Percentiles rank a stretch among this genome's conserved stretches.
phyloP scores from a whole-genome alignment of 2,888 invertebrate genomes.

The Lymantria monacha region DNA sequence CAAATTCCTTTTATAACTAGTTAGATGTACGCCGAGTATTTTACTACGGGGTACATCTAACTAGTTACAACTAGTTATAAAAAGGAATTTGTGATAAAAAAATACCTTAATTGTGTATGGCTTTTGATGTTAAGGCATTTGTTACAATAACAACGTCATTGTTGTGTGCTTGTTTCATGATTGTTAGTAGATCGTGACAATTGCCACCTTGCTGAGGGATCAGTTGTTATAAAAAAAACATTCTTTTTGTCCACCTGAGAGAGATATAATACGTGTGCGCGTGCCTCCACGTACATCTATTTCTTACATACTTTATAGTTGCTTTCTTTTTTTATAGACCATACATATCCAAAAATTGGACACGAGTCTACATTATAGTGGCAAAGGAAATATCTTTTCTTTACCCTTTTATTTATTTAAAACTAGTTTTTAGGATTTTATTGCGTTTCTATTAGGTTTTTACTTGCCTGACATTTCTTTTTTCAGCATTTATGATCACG shows the following conservation, averaged over 20 bases:
- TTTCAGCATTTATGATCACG: no score
- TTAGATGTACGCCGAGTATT: no score
- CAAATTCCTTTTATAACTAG: no score
- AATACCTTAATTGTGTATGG: conserved; percentile 22
- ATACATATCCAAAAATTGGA: no score
- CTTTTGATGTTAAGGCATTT: conserved; percentile 34
- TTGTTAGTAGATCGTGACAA: conserved; percentile 53
- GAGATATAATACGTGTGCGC: conserved; percentile 48
- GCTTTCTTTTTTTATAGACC: no score
- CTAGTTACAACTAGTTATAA: conserved; percentile 25
- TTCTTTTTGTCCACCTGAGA: conserved; percentile 53
- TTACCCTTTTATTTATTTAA: no score
- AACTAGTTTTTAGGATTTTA: no score
- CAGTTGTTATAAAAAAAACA: conserved; percentile 41
- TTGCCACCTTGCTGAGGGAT: conserved; percentile 50
- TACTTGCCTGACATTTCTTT: no score
- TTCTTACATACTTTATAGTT: no score
- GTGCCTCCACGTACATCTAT: conserved; percentile 46
- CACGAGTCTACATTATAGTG: no score
- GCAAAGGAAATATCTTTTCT: no score
- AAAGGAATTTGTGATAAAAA: conserved; percentile 44
- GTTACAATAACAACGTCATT: not conserved
- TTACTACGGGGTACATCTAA: not conserved
- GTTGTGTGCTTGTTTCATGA: conserved; percentile 36
- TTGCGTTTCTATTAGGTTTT: no score